These are phyloP conservation scores for Calliopum simillimum DNA, from an alignment of 2,888 invertebrate species.

Conservation along the genomic window DNA sequence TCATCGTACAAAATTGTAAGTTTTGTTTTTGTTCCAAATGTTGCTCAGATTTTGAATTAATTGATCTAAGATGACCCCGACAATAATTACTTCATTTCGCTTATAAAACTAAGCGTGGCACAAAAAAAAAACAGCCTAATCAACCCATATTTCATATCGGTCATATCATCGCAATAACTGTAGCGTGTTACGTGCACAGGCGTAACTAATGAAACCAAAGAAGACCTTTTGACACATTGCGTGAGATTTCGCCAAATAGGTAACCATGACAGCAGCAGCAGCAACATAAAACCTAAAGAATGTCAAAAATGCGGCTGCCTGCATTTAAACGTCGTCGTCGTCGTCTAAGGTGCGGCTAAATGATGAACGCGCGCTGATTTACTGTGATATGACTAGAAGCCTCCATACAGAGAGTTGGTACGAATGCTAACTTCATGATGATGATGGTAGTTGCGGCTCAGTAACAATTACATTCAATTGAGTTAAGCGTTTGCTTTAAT, in stretches of 20 bases:
- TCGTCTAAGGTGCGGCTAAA: background rate
- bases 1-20: too few relatives aligned
- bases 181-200: slow-evolving; percentile 16
- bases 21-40: background rate
- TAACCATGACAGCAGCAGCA: background rate
- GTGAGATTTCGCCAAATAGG: slow-evolving; percentile 15
- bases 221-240: slow-evolving; percentile 22
- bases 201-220: slow-evolving; percentile 6
- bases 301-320: slow-evolving; percentile 25
- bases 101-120: background rate
- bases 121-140: too few relatives aligned
- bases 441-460: background rate
- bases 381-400: background rate
- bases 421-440: too few relatives aligned
- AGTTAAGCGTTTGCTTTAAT: slow-evolving; percentile 30
- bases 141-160: too few relatives aligned
- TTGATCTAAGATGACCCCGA: slow-evolving; percentile 26
- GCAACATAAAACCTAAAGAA: slow-evolving; percentile 5
- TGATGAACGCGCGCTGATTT: slow-evolving; percentile 24
- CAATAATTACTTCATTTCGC: slow-evolving; percentile 32
- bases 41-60: background rate
- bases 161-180: background rate
- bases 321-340: background rate
- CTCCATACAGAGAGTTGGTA: background rate
- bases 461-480: slow-evolving; percentile 30